phyloP scores from a whole-genome alignment of 2,888 invertebrate species.

The Syritta pipiens region DNA sequence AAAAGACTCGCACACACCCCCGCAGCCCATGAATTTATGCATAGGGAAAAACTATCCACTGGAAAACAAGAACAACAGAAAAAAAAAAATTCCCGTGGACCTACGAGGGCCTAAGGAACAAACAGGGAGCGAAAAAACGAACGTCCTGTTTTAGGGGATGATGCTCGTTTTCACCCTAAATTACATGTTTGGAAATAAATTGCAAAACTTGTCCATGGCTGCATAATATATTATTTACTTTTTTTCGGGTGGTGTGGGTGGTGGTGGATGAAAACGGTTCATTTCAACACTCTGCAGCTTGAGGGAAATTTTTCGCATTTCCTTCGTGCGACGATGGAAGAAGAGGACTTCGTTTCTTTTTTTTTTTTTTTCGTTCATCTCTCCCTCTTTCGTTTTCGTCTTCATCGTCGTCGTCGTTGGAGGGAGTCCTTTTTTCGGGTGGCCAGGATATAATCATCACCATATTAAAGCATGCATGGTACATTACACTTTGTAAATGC shows the following conservation, averaged over 20 bases:
- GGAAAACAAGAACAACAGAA: conserved; percentile 2
- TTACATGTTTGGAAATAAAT: conserved; percentile 68
- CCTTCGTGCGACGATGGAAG: neutral
- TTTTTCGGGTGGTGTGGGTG: neutral
- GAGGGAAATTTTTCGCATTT: conserved; percentile 8
- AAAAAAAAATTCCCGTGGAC: conserved; percentile 13
- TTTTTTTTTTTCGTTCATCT: neutral
- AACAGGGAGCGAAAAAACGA: neutral
- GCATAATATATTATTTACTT: conserved; percentile 58
- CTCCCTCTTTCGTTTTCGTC: conserved; percentile 2
- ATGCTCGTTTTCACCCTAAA: conserved; percentile 52
- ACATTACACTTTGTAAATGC: conserved; percentile 68
- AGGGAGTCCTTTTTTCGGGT: conserved; percentile 33
- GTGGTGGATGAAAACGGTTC: neutral
- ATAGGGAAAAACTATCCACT: conserved; percentile 7
- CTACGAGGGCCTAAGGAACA: neutral
- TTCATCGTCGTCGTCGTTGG: neutral
- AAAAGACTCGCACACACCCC: conserved; percentile 1
- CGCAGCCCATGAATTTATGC: conserved; percentile 52
- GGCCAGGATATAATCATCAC: conserved; percentile 68
- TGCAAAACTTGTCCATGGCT: conserved; percentile 68
- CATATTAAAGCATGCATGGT: conserved; percentile 70
- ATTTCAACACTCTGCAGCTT: neutral
- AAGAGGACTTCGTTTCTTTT: too few species aligned
- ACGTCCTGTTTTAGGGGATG: conserved; percentile 2